Base-by-base conservation (phyloP, 2,888 invertebrate genomes). In the Allolobophora icterica region DNA sequence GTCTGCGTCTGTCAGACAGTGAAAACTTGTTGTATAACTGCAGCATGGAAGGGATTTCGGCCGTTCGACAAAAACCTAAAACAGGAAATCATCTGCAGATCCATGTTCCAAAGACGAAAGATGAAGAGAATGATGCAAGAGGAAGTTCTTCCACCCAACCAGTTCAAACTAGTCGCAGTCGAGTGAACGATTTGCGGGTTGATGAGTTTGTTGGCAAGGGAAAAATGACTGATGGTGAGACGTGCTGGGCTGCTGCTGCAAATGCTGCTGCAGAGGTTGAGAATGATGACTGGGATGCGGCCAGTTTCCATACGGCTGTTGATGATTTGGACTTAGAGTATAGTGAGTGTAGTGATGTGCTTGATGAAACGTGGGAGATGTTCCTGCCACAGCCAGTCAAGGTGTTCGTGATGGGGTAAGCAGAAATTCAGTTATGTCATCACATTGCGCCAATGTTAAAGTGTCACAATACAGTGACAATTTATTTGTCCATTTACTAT, bases 301-400 rank as follows among this genome's bases (percentile, higher is more conserved):
- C 11, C 87, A 90, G 89, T 52, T 89, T 89, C 89, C 42, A 45
- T 34, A 89, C 89, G 15, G 89, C 89, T n/a, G 45, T 42, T 34
- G 89, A 89, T 42, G 89, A 89, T 45, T 1, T 89, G 42, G 89
- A 89, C 89, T 52, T 89, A 21, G 89, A 89, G 33, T 89, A 89
- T 35, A 42, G 38, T 34, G 90, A 90, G 17, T 45, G 38, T 30
- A 52, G 38, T 83, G 90, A 90, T 33, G 52, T 52, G n/a, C 38
- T 52, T 19, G 45, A 38, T 33, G 90, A 90, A 52, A 71, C 90
- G 21, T 71, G 71, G 71, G 30, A 71, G 71, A 6, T n/a, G 13
- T 58, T 34, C 34, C 35, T 35, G 87, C 34, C 34, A 15, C 34
- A 87, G 34, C 24, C 24, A 71, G 19, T 87, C 87, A 34, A 24